Base-by-base conservation (phyloP, 2,888 invertebrate genomes). In the Tethea ocularis region DNA sequence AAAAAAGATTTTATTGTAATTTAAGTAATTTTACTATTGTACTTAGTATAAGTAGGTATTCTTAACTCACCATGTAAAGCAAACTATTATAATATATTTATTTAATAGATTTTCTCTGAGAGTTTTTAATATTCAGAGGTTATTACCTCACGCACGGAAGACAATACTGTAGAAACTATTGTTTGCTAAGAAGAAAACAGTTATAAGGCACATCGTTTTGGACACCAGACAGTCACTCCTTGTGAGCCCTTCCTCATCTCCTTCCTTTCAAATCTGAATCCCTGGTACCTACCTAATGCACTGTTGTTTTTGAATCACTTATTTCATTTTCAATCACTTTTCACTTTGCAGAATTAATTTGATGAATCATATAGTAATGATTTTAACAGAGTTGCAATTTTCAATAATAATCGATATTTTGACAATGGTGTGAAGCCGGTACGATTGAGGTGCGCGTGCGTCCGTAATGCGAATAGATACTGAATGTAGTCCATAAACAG, bases 251-350 rank as follows among this genome's bases (percentile, higher is more conserved):
- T 54, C 54, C 52, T 55, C 61, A n/a, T n/a, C n/a, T 68, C 78
- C 77, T 76, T 68, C 78, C 77, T 80, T 79, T 78, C 75, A 61
- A 82, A 83, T 80, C 75, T 77, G 61, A 6, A 53, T 33, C 65
- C 74, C 74, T 75, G 59, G 72, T 77, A 73, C 62, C 57, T 57
- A 36, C 56, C 55, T 51, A 52, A 55, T 11, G 17, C 41, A 33
- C 33, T 33, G 3, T 33, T 33, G 29, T 29, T 41, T 8, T 46
- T n/a, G 2, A 46, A 46, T 46, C 46, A 46, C 46, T 46, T 33
- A n/a, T n/a, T n/a, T 10, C 20, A 46, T 46, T 46, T 7, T 10
- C 8, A 13, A 33, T 13, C 46, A 46, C 46, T 46, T n/a, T 46
- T 15, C 41, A 41, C n/a, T 41, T 17, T 17, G 2, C 15, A 36